These are phyloP conservation scores for Gobiocypris rarus DNA, from an alignment of 2,113 vertebrate genomes.

Conservation along the genomic window DNA sequence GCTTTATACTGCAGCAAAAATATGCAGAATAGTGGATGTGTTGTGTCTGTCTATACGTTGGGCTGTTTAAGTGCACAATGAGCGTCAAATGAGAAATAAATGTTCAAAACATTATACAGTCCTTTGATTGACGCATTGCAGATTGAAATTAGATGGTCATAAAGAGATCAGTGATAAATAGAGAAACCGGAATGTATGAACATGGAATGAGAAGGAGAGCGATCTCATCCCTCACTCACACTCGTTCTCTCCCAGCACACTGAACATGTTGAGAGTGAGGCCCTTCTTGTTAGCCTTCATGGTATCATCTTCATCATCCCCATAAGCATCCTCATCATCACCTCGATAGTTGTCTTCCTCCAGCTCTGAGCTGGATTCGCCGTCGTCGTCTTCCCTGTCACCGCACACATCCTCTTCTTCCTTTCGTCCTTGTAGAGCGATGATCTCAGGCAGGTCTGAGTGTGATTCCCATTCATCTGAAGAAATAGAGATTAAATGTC, in stretches of 20 bases:
- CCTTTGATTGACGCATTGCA: constrained; percentile 25
- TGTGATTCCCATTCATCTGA: constrained; percentile 87
- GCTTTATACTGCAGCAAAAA: constrained; percentile 65
- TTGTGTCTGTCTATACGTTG: neutral
- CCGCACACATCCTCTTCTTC: constrained; percentile 68
- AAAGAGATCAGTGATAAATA: constrained; percentile 47
- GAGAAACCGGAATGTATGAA: constrained; percentile 40
- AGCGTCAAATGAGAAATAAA: neutral
- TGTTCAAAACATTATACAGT: neutral
- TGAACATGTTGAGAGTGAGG: constrained; percentile 79
- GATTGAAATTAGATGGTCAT: constrained; percentile 27
- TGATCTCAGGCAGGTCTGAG: constrained; percentile 80
- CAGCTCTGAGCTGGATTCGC: constrained; percentile 84
- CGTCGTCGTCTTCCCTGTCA: constrained; percentile 75
- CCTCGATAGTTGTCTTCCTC: constrained; percentile 87
- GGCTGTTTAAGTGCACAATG: neutral
- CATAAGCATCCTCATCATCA: constrained; percentile 83
- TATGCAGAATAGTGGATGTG: neutral
- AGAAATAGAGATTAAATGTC: constrained; percentile 6
- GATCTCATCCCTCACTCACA: constrained; percentile 71
- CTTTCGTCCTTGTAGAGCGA: constrained; percentile 75
- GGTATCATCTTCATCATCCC: constrained; percentile 79
- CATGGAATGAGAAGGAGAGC: constrained; percentile 26
- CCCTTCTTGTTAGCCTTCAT: constrained; percentile 52
- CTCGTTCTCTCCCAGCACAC: constrained; percentile 83